Evolutionary conservation across 1,140 invertebrate genomes (phyloP), one percentile per base, ranked within the genome.

Genomic region (Melitaea cinxia): DNA sequence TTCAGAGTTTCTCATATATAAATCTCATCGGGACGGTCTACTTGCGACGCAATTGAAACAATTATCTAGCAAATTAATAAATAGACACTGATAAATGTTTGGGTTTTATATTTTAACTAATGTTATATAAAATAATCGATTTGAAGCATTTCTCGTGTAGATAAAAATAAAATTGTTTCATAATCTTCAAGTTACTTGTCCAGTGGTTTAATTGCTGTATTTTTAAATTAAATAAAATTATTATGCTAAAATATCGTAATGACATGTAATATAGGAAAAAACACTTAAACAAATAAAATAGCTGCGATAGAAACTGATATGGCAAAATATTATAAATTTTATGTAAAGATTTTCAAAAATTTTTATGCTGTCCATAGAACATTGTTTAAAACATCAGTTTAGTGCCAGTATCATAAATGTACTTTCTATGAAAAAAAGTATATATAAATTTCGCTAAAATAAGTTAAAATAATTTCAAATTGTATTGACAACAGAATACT

Each of bases 1-100:
- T n/a, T n/a, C n/a, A n/a, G n/a, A n/a, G n/a, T n/a, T 4, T 33
- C 12, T 9, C 12, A 33, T 9, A 33, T 33, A 42, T 33, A 39
- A 39, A 55, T 55, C 10, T 54, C 19, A 14, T 37, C 15, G 21
- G 52, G 53, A 55, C 53, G 53, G 53, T n/a, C 53, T 35, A 12
- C 10, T 37, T 55, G 12, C 10, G 53, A 37, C 17, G 33, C 33
- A 37, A 55, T 23, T 37, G 17, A 12, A 37, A 55, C 4, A 39
- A 39, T 39, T 39, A 39, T 39, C 14, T 42, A 17, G 0, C 4
- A 9, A 42, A 42, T 42, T 9, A 1, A 42, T 42, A 42, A 6
- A 33, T 6, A 33, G 6, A 10, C 15, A 15, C 14, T 39, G 37
- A 39, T 15, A 39, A 39, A 39, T 33, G 12, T 33, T 33, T 4